Base-by-base conservation (phyloP, 1,140 invertebrate genomes). In the Uloborus diversus region DNA sequence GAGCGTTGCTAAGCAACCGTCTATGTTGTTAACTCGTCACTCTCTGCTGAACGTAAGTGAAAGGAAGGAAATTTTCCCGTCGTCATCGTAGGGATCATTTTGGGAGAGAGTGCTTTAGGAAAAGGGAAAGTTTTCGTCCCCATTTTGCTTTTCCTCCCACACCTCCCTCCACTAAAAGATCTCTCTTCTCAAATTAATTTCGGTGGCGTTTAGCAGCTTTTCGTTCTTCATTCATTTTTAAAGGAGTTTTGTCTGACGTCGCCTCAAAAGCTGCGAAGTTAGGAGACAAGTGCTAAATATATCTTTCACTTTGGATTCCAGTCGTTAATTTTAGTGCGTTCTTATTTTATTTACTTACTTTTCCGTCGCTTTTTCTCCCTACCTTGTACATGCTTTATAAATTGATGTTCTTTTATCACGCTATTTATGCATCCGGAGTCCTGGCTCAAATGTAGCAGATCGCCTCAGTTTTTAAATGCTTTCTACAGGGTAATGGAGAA, bases 151-250 rank as follows among this genome's bases (percentile, higher is more conserved):
- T 53, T 28, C 25, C 56, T 59, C 32, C 32, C 28, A 28, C 56
- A 30, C 11, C 25, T 59, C 42, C 53, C 33, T 33, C 37, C 53
- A 20, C 27, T 28, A 53, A 51, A 75, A 64, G 66, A 64, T 64
- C 37, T 64, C n/a, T n/a, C n/a, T 75, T 71, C 69, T 42, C 69
- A 71, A 71, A 71, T 71, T 71, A 71, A 71, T 71, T 71, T 71
- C 27, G 69, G 59, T 42, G 53, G 56, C 69, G 17, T 71, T 37
- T 71, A 27, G 53, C 23, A 23, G 25, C 53, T 32, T 42, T 59
- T 59, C 42, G 5, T 28, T 25, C 17, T 13, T 51, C 47, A 25
- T 49, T 30, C 14, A 9, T 0, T 59, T 4, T n/a, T n/a, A 7
- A 11, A 30, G 32, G 28, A 30, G 56, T 25, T 23, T 59, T 59